phyloP scores from a whole-genome alignment of 2,113 vertebrate genomes.

The Neodontobutis hainanensis region DNA sequence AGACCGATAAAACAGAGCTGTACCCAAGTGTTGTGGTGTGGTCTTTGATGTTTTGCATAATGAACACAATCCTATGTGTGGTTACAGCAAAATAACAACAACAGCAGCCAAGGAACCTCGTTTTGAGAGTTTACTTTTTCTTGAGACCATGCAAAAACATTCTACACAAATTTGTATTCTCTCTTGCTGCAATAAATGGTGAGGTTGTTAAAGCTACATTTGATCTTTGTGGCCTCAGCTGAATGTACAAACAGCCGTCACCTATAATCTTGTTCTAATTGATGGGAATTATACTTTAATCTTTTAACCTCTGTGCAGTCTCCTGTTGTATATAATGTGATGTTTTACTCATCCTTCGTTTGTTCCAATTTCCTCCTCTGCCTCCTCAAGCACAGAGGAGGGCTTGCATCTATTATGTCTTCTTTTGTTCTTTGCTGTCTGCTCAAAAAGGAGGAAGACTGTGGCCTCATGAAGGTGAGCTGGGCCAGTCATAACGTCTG shows the following conservation, averaged over 20 bases:
- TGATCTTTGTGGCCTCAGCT: no score
- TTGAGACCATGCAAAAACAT: no score
- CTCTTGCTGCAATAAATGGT: no score
- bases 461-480: not conserved
- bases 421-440: slow-evolving; percentile 65
- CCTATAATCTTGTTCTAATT: not conserved
- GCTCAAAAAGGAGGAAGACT: slow-evolving; percentile 22
- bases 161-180: no score
- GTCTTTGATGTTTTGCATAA: no score
- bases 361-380: slow-evolving; percentile 34
- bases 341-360: slow-evolving; percentile 40
- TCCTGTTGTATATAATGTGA: slow-evolving; percentile 15
- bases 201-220: no score
- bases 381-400: slow-evolving; percentile 51
- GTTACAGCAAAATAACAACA: no score
- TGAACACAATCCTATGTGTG: no score
- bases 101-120: no score
- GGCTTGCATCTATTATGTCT: slow-evolving; percentile 63
- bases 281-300: not conserved
- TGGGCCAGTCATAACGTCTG: slow-evolving; percentile 23
- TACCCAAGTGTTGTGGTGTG: no score
- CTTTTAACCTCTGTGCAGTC: not conserved
- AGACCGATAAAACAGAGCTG: no score
- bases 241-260: not conserved
- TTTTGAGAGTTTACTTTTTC: no score